Percentiles rank a stretch among this genome's conserved stretches.
phyloP scores from a whole-genome alignment of 2,888 invertebrate genomes.

The Brenthis daphne region DNA sequence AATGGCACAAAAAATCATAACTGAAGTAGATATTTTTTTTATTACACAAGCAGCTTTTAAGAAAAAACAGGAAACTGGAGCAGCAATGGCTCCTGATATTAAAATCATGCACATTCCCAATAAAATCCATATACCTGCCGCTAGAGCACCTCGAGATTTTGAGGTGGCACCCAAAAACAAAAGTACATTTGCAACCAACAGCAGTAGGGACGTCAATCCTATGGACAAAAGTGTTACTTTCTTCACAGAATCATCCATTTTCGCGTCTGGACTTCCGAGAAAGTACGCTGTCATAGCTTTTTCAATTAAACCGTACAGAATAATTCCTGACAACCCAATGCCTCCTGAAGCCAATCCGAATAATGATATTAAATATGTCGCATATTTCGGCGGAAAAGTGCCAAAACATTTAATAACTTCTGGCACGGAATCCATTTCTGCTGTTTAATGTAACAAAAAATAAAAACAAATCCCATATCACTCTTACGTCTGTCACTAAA shows the following conservation, averaged over 20 bases:
- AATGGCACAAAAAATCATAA: constrained; percentile 40
- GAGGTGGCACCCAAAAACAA: constrained; percentile 46
- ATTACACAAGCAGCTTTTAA: constrained; percentile 45
- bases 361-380: constrained; percentile 51
- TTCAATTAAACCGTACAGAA: constrained; percentile 53
- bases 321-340: constrained; percentile 46
- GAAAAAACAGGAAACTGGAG: constrained; percentile 53
- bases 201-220: constrained; percentile 47
- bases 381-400: constrained; percentile 48
- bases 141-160: constrained; percentile 19
- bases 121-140: constrained; percentile 40
- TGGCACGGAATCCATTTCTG: constrained; percentile 43
- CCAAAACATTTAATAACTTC: constrained; percentile 48
- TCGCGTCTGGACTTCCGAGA: background rate
- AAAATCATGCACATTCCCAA: constrained; percentile 45
- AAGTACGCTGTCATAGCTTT: constrained; percentile 36
- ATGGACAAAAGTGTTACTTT: constrained; percentile 46
- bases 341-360: constrained; percentile 49
- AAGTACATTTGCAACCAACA: constrained; percentile 44
- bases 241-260: constrained; percentile 44
- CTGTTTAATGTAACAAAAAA: background rate
- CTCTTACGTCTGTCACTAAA: background rate
- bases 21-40: constrained; percentile 43
- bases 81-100: constrained; percentile 37
- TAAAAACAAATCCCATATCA: background rate